Percentiles rank a stretch among this genome's conserved stretches.
phyloP scores from a whole-genome alignment of 2,888 invertebrate species.

The Drosophila kanekoi region DNA sequence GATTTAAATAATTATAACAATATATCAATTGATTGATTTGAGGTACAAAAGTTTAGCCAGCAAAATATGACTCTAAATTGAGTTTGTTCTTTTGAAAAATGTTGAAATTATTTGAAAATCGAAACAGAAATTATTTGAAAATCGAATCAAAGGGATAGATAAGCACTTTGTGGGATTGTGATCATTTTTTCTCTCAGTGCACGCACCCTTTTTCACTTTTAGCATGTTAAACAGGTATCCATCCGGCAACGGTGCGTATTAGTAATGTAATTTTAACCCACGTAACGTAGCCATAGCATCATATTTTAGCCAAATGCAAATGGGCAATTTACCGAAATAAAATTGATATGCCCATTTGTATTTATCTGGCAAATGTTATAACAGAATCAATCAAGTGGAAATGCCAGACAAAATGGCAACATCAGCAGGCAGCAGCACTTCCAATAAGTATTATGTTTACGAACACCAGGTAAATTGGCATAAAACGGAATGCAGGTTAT shows the following conservation, averaged over 20 bases:
- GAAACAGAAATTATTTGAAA: too few species aligned
- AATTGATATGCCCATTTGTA: slow-evolving; percentile 70
- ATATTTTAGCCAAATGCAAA: slow-evolving; percentile 64
- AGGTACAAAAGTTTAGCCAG: too few species aligned
- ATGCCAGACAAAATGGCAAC: slow-evolving; percentile 46
- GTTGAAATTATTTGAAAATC: too few species aligned
- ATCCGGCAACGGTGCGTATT: slow-evolving; percentile 50
- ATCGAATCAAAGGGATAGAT: too few species aligned
- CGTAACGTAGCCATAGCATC: slow-evolving; percentile 24
- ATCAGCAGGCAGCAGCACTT: slow-evolving; percentile 24
- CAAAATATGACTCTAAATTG: too few species aligned
- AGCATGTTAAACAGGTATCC: slow-evolving; percentile 33
- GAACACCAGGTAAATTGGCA: slow-evolving; percentile 26
- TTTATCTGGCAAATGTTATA: slow-evolving; percentile 71
- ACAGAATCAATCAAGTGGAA: slow-evolving; percentile 72
- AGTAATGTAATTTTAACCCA: slow-evolving; percentile 68
- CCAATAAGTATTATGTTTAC: slow-evolving; percentile 31
- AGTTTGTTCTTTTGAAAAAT: too few species aligned
- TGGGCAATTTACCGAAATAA: slow-evolving; percentile 50
- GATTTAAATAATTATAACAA: too few species aligned
- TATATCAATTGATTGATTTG: too few species aligned
- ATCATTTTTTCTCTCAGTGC: slow-evolving; percentile 32
- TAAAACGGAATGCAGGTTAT: slow-evolving; percentile 34
- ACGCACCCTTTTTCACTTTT: background rate
- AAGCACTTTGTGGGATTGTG: too few species aligned